Evolutionary conservation across 2,113 vertebrate species (phyloP).

Genomic region (Thalassarche chlororhynchos): DNA sequence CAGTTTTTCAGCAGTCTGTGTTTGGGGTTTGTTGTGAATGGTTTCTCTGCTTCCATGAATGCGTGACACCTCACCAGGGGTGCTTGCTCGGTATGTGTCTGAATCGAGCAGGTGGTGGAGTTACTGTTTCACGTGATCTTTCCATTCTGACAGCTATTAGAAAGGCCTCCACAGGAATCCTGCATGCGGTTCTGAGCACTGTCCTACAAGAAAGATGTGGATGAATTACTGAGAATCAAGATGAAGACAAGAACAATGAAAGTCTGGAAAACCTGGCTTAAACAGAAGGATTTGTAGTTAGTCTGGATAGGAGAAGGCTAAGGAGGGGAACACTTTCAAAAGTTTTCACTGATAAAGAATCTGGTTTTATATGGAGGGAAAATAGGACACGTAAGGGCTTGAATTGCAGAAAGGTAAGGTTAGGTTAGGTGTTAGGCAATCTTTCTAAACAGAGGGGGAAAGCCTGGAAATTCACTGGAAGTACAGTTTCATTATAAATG

Average conservation of each 20-base stretch:
- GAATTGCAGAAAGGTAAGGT: background rate
- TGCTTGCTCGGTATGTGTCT: fast-evolving
- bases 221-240: background rate
- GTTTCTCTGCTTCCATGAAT: background rate
- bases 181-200: background rate
- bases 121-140: background rate
- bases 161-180: background rate
- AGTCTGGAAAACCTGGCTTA: background rate
- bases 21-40: background rate
- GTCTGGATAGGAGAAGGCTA: background rate
- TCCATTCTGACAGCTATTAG: background rate
- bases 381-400: background rate
- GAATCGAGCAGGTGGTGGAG: background rate
- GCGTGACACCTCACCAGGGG: background rate
- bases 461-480: background rate
- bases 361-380: background rate
- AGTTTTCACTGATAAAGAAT: background rate
- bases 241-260: background rate
- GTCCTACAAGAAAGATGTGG: background rate
- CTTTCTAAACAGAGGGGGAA: background rate
- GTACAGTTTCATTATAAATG: background rate
- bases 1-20: background rate
- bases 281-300: background rate
- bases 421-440: background rate
- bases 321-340: background rate